A percentile compares a stretch with the other conserved stretches of the same genome.
phyloP scores from a whole-genome alignment of 2,888 invertebrate genomes.

The Papilio gigon region DNA sequence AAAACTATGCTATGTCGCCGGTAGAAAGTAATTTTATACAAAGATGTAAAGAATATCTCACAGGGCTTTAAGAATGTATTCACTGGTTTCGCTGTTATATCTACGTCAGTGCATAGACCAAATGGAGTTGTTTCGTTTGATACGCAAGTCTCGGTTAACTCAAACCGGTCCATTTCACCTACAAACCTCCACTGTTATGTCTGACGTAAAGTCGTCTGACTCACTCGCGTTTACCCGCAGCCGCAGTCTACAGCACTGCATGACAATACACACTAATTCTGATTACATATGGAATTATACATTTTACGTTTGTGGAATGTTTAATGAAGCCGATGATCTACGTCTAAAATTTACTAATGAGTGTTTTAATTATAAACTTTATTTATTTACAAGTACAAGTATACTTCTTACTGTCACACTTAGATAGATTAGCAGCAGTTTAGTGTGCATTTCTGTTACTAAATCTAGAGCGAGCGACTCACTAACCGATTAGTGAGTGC shows the following conservation, averaged over 20 bases:
- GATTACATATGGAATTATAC: background rate
- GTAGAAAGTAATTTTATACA: too few relatives aligned
- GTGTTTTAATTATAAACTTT: too few relatives aligned
- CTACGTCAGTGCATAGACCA: conserved; percentile 5
- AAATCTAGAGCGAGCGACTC: too few relatives aligned
- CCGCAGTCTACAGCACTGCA: background rate
- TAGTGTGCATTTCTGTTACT: too few relatives aligned
- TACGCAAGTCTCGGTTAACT: background rate
- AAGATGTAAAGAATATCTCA: too few relatives aligned
- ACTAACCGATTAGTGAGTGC: too few relatives aligned
- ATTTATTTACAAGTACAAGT: too few relatives aligned
- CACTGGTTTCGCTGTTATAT: background rate
- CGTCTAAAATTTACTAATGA: background rate
- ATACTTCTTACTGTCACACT: too few relatives aligned
- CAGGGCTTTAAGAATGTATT: too few relatives aligned
- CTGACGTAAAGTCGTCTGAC: conserved; percentile 29
- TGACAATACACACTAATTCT: conserved; percentile 24
- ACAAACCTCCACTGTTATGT: conserved; percentile 30
- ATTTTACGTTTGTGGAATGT: background rate
- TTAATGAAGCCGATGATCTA: background rate
- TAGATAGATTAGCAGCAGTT: too few relatives aligned
- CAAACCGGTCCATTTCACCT: conserved; percentile 37
- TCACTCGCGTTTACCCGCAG: conserved; percentile 11
- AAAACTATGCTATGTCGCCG: too few relatives aligned
- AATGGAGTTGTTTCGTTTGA: background rate